Conservation (phyloP, 1,140 invertebrate species). For the Patella vulgata region DNA sequence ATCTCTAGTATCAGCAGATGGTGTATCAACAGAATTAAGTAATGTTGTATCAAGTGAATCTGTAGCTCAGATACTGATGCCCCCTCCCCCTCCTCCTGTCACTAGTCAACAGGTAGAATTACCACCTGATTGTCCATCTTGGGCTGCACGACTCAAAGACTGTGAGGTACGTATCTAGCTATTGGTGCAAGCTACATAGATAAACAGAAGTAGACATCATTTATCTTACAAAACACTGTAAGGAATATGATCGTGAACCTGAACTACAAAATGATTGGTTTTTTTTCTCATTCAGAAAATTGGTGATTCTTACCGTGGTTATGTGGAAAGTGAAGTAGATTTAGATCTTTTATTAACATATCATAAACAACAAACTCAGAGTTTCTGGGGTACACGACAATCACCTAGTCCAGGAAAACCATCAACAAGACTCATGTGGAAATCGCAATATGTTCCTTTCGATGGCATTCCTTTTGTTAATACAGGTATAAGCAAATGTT, state of each 20-base stretch:
- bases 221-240: too few species aligned
- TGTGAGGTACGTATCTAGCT: slow-evolving; percentile 53
- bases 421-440: slow-evolving; percentile 67
- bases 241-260: too few species aligned
- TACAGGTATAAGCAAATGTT: slow-evolving; percentile 47
- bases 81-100: slow-evolving; percentile 33
- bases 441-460: slow-evolving; percentile 67
- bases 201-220: too few species aligned
- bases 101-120: slow-evolving; percentile 27
- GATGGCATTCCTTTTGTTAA: slow-evolving; percentile 68
- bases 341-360: slow-evolving; percentile 63
- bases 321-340: slow-evolving; percentile 63
- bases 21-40: slow-evolving; percentile 19
- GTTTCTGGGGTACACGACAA: slow-evolving; percentile 67
- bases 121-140: slow-evolving; percentile 53
- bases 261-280: too few species aligned
- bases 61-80: neutral
- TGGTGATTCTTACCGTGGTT: slow-evolving; percentile 66
- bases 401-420: slow-evolving; percentile 60
- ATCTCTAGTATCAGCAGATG: slow-evolving; percentile 1
- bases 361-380: slow-evolving; percentile 66
- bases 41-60: slow-evolving; percentile 12
- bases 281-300: slow-evolving; percentile 64
- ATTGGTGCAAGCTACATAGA: neutral
- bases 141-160: slow-evolving; percentile 57